Evolutionary conservation across 1,140 invertebrate genomes (phyloP), one percentile per base, ranked within the genome.

Genomic region (Drosophila baimaii): DNA sequence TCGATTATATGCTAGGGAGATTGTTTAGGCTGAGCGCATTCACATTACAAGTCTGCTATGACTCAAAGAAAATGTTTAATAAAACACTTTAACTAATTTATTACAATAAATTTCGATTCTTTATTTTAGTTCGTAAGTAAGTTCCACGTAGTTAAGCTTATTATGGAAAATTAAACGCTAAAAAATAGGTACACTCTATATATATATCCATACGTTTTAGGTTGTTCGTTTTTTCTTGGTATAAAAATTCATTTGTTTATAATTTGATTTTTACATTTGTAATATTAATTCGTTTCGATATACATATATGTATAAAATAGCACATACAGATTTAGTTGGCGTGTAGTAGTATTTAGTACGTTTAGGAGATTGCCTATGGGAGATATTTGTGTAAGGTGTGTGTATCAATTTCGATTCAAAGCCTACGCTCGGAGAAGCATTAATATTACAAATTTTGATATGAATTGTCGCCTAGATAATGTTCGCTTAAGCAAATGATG

Each of bases 331-430:
- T 43, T 75, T 61, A 79, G 72, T 86, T 86, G 70, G 75, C 63
- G 66, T 68, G 61, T 54, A 47, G 55, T 47, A 61, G 55, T 57
- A 49, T 59, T 49, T 47, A 61, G 55, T 57, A 49, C 59, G 47
- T 63, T 66, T 80, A 81, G 56, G 78, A 88, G 84, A 80, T 89
- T 88, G 80, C 80, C 69, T 56, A 84, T 75, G 76, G 57, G 84
- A 84, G 80, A 80, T 80, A 82, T 69, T 44, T 41, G 47, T 66
- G 54, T 44, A 41, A n/a, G n/a, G n/a, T n/a, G 17, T 58, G 29
- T 72, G 43, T 27, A 68, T 44, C n/a, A 56, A 61, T 58, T 74
- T 74, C 33, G 29, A 41, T 69, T 65, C 56, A 19, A 82, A 86
- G 78, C 69, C 44, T 43, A 83, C 44, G 55, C 52, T 49, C 39